Conservation (phyloP, 2,113 vertebrate genomes). For the Paramormyrops kingsleyae region DNA sequence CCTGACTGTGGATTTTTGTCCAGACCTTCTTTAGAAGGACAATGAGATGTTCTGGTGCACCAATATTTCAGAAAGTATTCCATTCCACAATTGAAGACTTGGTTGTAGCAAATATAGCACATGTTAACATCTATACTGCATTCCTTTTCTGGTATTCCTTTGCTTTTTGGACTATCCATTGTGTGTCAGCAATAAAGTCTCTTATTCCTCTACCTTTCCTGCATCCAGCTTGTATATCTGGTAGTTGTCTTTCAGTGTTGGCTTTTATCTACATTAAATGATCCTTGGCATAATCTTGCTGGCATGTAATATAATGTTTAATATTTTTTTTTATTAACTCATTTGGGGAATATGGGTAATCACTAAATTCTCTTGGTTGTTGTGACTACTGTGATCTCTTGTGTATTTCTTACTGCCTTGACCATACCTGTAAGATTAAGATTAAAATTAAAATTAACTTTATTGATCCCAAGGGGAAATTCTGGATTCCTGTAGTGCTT, state of each 20-base stretch:
- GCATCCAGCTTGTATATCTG: neutral
- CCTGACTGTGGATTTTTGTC: neutral
- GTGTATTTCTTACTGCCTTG: neutral
- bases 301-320: neutral
- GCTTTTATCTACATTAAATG: neutral
- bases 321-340: neutral
- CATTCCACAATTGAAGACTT: neutral
- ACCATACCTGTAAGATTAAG: neutral
- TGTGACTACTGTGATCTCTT: neutral
- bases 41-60: neutral
- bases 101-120: neutral
- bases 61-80: neutral
- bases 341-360: neutral
- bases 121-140: neutral
- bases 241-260: neutral
- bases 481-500: neutral
- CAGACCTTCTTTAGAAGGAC: neutral
- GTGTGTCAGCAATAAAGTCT: neutral
- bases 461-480: neutral
- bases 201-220: neutral
- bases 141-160: neutral
- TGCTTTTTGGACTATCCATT: neutral
- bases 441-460: neutral
- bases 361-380: neutral
- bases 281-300: neutral